phyloP scores from a whole-genome alignment of 2,888 invertebrate genomes.

The Lissocephala sabroskyi region DNA sequence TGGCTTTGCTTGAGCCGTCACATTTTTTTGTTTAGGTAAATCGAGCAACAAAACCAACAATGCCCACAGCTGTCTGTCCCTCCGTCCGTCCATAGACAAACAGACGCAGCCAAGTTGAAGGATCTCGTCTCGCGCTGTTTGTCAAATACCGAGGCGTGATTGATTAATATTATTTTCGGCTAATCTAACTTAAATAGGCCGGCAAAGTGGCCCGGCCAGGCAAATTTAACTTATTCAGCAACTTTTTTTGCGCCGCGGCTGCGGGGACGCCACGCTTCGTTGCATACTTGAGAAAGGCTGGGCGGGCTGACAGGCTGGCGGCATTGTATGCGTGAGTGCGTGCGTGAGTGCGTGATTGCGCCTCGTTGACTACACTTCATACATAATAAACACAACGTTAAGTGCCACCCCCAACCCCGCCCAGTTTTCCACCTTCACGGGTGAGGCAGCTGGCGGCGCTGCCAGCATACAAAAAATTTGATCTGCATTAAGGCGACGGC shows the following conservation, averaged over 20 bases:
- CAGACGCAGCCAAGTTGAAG: background rate
- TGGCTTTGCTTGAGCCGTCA: too few species aligned
- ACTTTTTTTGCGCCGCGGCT: constrained; percentile 24
- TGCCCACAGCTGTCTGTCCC: constrained; percentile 1
- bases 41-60: constrained; percentile 49
- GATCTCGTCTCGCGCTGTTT: constrained; percentile 6
- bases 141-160: constrained; percentile 56
- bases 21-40: constrained; percentile 30
- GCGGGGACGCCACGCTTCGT: background rate
- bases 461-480: background rate
- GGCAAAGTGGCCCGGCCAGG: constrained; percentile 24
- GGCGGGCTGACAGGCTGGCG: constrained; percentile 18
- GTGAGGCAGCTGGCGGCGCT: background rate
- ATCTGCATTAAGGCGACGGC: constrained; percentile 9
- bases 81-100: background rate
- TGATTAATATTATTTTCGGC: constrained; percentile 64
- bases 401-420: constrained; percentile 34
- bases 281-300: background rate
- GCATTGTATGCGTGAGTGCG: constrained; percentile 2
- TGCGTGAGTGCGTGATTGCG: constrained; percentile 36
- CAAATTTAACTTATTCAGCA: constrained; percentile 58
- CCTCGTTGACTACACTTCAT: constrained; percentile 50
- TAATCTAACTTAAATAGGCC: constrained; percentile 63
- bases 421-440: constrained; percentile 13
- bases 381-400: constrained; percentile 59